Percentiles rank a stretch among this genome's conserved stretches.
Conservation (phyloP, 2,113 vertebrate genomes). For the Origma solitaria region DNA sequence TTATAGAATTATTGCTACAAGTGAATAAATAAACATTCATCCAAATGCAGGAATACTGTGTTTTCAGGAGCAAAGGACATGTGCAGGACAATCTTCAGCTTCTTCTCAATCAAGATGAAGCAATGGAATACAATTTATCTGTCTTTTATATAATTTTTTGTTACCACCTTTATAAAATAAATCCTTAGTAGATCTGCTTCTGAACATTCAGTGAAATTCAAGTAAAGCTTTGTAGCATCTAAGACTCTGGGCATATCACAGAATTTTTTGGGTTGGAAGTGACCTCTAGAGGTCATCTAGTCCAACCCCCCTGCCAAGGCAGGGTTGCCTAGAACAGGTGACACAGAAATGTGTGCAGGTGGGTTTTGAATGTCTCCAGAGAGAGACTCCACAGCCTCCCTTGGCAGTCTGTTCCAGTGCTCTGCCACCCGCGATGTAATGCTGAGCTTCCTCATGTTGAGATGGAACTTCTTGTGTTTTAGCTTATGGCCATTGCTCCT, state of each 20-base stretch:
- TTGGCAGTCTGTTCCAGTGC: background rate
- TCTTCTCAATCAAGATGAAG: background rate
- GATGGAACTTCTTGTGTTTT: background rate
- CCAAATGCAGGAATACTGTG: background rate
- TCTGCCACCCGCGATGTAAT: background rate
- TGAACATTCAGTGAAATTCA: background rate
- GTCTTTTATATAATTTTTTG: background rate
- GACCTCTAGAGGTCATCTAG: background rate
- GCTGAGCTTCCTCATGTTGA: background rate
- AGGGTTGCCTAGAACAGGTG: background rate
- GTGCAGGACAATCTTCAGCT: background rate
- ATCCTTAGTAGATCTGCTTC: background rate
- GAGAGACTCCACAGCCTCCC: background rate
- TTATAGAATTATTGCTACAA: background rate
- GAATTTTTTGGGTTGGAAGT: background rate
- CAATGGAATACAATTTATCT: background rate
- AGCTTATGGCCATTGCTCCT: background rate
- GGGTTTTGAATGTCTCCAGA: background rate
- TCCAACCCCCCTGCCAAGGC: background rate
- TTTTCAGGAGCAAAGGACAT: background rate
- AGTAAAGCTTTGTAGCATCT: background rate
- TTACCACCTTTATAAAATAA: background rate
- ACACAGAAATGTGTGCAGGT: background rate
- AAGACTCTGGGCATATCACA: rapidly evolving
- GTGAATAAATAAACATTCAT: background rate